Conservation (phyloP, 1,140 invertebrate genomes). For the Glossosoma conforme region DNA sequence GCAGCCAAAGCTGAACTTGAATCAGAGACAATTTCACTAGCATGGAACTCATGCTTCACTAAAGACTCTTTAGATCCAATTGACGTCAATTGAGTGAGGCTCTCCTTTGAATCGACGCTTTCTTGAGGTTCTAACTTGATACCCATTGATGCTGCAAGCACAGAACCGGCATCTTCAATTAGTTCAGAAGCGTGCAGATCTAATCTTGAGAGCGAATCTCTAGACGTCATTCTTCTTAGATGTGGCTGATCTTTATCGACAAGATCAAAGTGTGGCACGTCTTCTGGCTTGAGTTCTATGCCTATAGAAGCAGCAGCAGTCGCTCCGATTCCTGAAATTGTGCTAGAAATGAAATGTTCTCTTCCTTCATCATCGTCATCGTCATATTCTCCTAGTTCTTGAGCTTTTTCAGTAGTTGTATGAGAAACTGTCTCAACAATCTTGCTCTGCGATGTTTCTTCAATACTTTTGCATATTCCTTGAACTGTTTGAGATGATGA, state of each 20-base stretch:
- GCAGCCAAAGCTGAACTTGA: slow-evolving; percentile 19
- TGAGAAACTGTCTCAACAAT: too few species aligned
- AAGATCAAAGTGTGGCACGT: too few species aligned
- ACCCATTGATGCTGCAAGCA: background rate
- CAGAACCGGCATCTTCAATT: background rate
- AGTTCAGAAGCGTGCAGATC: too few species aligned
- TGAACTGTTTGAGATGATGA: slow-evolving; percentile 6
- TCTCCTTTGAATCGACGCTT: background rate
- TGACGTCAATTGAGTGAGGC: background rate
- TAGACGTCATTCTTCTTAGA: slow-evolving; percentile 1
- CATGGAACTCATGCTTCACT: slow-evolving; percentile 2
- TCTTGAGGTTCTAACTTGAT: background rate
- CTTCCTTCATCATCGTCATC: slow-evolving; percentile 14
- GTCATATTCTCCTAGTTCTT: slow-evolving; percentile 3
- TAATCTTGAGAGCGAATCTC: too few species aligned
- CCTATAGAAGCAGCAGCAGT: slow-evolving; percentile 18
- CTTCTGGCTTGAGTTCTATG: slow-evolving; percentile 11
- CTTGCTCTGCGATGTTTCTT: too few species aligned
- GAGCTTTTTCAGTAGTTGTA: slow-evolving; percentile 10
- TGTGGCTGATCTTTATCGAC: too few species aligned
- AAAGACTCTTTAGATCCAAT: slow-evolving; percentile 2
- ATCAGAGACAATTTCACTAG: slow-evolving; percentile 16
- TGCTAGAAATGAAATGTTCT: slow-evolving; percentile 9
- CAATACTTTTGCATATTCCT: too few species aligned
- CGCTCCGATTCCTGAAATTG: slow-evolving; percentile 19